Evolutionary conservation across 2,797 vertebrate genomes (phyloP), one percentile per base, ranked within the genome.

Genomic region (Sebastes minor): DNA sequence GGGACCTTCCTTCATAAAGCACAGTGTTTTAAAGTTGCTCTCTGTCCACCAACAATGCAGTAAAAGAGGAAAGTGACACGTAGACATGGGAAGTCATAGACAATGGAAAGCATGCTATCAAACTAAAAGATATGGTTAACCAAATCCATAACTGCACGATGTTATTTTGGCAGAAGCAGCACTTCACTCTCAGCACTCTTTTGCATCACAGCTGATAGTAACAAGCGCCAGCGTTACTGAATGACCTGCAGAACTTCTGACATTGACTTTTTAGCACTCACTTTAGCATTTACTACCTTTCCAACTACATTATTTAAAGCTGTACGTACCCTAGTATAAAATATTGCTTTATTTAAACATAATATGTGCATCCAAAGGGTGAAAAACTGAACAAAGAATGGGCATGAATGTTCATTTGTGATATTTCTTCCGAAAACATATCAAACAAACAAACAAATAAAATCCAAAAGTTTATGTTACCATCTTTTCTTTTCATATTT

Each of bases 401-500:
- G 28, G 3, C 4, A 42, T 28, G 8, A 30, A 71, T 46, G 10
- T 65, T 49, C 27, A 25, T 52, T 53, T 67, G 2, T 46, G 2
- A 53, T 57, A 3, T 42, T 49, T 68, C 22, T 46, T 30, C 11
- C 22, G 20, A 49, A 69, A 68, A 62, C 9, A 3, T 27, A 60
- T 65, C 11, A 80, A 80, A 76, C 9, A 27, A 71, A 76, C 6
- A 74, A 69, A 61, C 23, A 80, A n/a, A 33, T 2, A 35, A 38
- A 74, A 16, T 16, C 13, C 5, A 46, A 0, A 42, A 6, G 30
- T 74, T 70, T 28, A 49, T 52, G 4, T 97, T 95, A 99, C 99
- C 99, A 99, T 98, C 98, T 96, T 96, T 99, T 99, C 96, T 99
- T 99, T 93, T 99, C 99, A 27, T 99, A 99, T 96, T 99, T 99